phyloP scores from a whole-genome alignment of 2,113 vertebrate genomes.

The Pterocles gutturalis region DNA sequence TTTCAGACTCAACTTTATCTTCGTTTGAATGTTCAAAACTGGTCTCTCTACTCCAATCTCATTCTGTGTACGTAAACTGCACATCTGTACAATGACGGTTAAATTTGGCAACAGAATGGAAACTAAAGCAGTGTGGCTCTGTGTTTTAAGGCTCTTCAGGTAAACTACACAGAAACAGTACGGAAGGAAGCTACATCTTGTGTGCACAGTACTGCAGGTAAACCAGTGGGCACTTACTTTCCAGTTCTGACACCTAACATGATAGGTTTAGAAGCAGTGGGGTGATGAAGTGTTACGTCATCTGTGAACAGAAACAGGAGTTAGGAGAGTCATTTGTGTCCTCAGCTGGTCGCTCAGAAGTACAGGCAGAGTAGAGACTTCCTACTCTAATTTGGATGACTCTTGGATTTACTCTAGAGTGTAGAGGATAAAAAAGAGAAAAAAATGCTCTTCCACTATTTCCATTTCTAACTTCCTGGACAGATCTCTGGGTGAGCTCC shows the following conservation, averaged over 20 bases:
- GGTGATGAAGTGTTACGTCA: neutral
- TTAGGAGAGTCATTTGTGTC: neutral
- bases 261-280: neutral
- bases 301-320: neutral
- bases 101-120: constrained; percentile 14
- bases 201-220: neutral
- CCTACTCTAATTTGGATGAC: neutral
- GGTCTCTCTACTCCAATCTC: neutral
- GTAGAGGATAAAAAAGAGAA: neutral
- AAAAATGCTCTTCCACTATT: neutral
- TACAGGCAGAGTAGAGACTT: neutral
- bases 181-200: neutral
- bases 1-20: neutral
- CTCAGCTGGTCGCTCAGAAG: neutral
- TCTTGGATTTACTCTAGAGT: neutral
- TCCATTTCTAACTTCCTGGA: neutral
- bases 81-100: neutral
- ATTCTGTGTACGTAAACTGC: constrained; percentile 6
- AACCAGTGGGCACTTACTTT: neutral
- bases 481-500: neutral
- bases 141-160: neutral
- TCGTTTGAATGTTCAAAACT: neutral
- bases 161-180: neutral
- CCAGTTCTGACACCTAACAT: neutral
- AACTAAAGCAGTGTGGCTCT: neutral